Conservation (phyloP, 2,113 vertebrate species). For the Mirza zaza region DNA sequence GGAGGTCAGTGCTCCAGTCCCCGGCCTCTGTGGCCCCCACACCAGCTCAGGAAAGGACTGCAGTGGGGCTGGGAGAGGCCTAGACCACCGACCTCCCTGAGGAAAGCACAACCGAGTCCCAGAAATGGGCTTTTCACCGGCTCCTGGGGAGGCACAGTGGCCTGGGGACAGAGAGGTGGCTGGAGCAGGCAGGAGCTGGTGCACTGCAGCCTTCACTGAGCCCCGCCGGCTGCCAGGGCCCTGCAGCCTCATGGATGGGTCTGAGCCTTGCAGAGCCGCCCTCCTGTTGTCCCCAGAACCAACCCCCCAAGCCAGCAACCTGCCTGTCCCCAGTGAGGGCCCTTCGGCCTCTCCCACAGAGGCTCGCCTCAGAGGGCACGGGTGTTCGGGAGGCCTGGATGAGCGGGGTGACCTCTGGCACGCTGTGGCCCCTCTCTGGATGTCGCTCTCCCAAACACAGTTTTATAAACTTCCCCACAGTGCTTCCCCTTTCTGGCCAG, state of each 20-base stretch:
- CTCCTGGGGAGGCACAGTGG: neutral
- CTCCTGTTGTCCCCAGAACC: neutral
- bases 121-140: neutral
- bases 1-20: neutral
- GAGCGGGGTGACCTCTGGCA: neutral
- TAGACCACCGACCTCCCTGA: neutral
- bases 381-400: neutral
- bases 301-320: neutral
- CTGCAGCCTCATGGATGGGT: neutral
- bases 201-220: neutral
- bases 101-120: fast-evolving
- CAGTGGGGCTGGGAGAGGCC: fast-evolving
- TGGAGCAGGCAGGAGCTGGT: neutral
- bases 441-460: neutral
- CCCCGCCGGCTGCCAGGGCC: neutral
- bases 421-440: neutral
- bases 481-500: neutral
- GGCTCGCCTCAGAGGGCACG: neutral
- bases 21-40: neutral
- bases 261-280: neutral
- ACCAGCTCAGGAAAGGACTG: neutral
- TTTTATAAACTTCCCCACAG: constrained; percentile 62
- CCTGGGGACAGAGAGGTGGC: neutral
- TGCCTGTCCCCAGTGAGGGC: neutral
- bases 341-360: neutral